A percentile compares a stretch with the other conserved stretches of the same genome.
Evolutionary conservation across 2,888 invertebrate species (phyloP).

Genomic region (Venusia cambrica): DNA sequence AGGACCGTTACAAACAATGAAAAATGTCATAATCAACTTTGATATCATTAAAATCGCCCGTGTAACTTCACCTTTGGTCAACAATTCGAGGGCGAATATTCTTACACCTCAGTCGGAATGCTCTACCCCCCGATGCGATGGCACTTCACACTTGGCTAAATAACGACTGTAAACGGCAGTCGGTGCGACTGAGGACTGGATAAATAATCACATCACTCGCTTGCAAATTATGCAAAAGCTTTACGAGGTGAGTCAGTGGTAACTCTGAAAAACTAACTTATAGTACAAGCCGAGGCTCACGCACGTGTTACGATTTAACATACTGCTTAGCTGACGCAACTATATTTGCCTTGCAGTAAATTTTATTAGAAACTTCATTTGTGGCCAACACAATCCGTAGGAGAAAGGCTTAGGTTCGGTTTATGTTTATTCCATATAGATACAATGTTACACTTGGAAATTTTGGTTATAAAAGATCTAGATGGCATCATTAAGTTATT

Average conservation of each 20-base stretch:
- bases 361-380: too few relatives aligned
- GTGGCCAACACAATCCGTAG: too few relatives aligned
- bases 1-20: too few relatives aligned
- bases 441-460: too few relatives aligned
- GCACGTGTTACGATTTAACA: too few relatives aligned
- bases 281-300: constrained; percentile 5
- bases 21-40: too few relatives aligned
- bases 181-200: constrained; percentile 43
- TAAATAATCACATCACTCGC: constrained; percentile 32
- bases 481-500: too few relatives aligned
- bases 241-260: constrained; percentile 14
- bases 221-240: constrained; percentile 22
- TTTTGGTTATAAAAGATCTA: too few relatives aligned
- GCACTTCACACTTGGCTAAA: constrained; percentile 78
- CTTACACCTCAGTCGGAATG: constrained; percentile 68
- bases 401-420: too few relatives aligned
- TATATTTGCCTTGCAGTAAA: too few relatives aligned
- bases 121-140: constrained; percentile 75
- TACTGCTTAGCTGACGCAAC: too few relatives aligned
- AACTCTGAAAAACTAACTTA: constrained; percentile 6
- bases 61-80: constrained; percentile 39
- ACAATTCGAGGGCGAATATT: constrained; percentile 67
- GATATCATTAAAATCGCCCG: constrained; percentile 2
- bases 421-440: too few relatives aligned
- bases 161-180: constrained; percentile 58